A percentile compares a stretch with the other conserved stretches of the same genome.
Conservation (phyloP, 2,113 vertebrate genomes). For the Notarius quadriscutis region DNA sequence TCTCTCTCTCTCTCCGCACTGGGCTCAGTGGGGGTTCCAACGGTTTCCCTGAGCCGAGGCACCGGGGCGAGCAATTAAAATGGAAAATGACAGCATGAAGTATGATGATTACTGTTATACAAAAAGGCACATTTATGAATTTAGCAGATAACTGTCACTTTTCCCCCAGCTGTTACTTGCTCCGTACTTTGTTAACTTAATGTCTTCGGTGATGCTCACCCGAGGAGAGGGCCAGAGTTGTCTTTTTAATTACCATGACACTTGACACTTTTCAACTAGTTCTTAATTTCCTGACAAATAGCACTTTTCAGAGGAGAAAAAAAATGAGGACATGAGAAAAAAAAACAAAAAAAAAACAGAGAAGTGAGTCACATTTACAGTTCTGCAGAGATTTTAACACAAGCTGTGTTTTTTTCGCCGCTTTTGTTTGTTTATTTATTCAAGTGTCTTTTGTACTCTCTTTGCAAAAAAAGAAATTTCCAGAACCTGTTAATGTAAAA, state of each 20-base stretch:
- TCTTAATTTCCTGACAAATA: slow-evolving; percentile 72
- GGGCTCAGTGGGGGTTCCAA: slow-evolving; percentile 60
- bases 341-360: not conserved
- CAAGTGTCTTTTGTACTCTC: slow-evolving; percentile 36
- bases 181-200: slow-evolving; percentile 83
- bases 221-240: slow-evolving; percentile 75
- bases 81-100: slow-evolving; percentile 75
- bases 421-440: slow-evolving; percentile 45
- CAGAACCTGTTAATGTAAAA: slow-evolving; percentile 40
- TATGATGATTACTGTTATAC: slow-evolving; percentile 89
- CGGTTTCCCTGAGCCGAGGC: slow-evolving; percentile 63
- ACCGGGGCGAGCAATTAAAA: slow-evolving; percentile 69
- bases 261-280: slow-evolving; percentile 73
- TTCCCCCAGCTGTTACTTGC: slow-evolving; percentile 77
- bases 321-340: slow-evolving; percentile 24
- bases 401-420: slow-evolving; percentile 27
- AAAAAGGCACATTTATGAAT: slow-evolving; percentile 91
- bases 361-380: slow-evolving; percentile 33
- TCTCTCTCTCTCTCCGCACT: slow-evolving; percentile 53
- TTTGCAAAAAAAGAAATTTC: slow-evolving; percentile 36
- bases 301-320: slow-evolving; percentile 49
- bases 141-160: slow-evolving; percentile 91
- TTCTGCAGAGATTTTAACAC: slow-evolving; percentile 35
- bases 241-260: slow-evolving; percentile 77
- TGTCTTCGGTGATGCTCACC: slow-evolving; percentile 79